These are phyloP conservation scores for Cryptophagus acutangulus DNA, from an alignment of 2,888 invertebrate genomes.

Conservation along the genomic window DNA sequence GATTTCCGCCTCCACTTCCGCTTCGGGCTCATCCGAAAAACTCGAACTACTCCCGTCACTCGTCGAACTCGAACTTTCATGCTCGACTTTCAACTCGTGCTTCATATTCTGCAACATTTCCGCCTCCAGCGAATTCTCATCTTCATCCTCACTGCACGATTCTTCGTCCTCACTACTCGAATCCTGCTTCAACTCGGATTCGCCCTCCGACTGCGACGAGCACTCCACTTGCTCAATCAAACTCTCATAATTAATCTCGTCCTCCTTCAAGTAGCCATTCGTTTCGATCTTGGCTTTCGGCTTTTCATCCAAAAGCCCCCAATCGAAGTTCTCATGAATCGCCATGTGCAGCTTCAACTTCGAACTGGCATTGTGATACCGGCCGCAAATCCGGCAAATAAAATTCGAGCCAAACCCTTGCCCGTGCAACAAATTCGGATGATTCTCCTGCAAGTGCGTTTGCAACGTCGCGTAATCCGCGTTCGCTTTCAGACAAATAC, in stretches of 20 bases:
- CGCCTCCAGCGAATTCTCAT: conserved; percentile 5
- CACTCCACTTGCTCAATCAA: conserved; percentile 41
- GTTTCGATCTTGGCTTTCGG: conserved; percentile 27
- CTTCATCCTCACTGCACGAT: conserved; percentile 20
- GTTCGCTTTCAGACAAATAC: conserved; percentile 56
- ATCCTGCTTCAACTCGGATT: conserved; percentile 5
- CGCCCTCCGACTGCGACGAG: conserved; percentile 26
- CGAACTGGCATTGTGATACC: conserved; percentile 56
- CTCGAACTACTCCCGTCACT: conserved; percentile 15
- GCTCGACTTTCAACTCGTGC: background rate
- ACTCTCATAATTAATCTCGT: conserved; percentile 41
- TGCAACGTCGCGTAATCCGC: conserved; percentile 50
- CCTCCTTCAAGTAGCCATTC: conserved; percentile 23
- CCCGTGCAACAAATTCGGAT: conserved; percentile 50
- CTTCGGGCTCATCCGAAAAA: conserved; percentile 15
- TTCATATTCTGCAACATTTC: conserved; percentile 10
- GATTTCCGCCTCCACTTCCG: conserved; percentile 13
- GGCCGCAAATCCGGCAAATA: conserved; percentile 50
- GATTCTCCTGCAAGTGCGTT: conserved; percentile 42
- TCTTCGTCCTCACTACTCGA: conserved; percentile 13
- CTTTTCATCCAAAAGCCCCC: conserved; percentile 34
- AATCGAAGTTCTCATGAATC: conserved; percentile 52
- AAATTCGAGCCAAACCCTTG: conserved; percentile 54
- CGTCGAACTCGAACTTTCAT: background rate
- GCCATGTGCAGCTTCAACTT: conserved; percentile 55